Base-by-base conservation (phyloP, 1,140 invertebrate species). In the Anagrus nilaparvatae region DNA sequence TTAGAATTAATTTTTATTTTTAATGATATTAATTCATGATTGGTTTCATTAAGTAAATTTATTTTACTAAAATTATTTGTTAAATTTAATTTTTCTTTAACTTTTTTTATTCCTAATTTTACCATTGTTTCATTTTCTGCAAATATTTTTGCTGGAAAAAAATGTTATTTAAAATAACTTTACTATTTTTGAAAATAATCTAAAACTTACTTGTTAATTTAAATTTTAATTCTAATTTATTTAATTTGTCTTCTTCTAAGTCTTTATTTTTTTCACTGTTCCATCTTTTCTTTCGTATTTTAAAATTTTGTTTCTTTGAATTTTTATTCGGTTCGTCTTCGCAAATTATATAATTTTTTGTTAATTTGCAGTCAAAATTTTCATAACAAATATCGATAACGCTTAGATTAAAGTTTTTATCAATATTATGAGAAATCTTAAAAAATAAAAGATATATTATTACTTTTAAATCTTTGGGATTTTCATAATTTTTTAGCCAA, bases 341-440 rank as follows among this genome's bases (percentile, higher is more conserved):
- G 46, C 69, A 71, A 30, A 61, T 53, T 6, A 62, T 45, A 40
- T 62, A 48, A 8, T 57, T 52, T 12, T 54, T 53, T 5, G 52
- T 30, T 1, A 59, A 13, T 29, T 41, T 48, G 21, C 59, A 60
- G n/a, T 60, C 50, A 2, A 60, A 36, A 18, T 59, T 51, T n/a
- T 56, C 53, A 6, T 40, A 48, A 14, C 60, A 63, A 12, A 53
- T 49, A 17, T 53, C 48, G 9, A 54, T 23, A 2, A 61, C 13
- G 9, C 47, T 56, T 10, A 24, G 46, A 19, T 40, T 42, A 13
- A 61, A 43, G 18, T 53, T 52, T 18, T 50, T 41, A 25, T 49
- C 61, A 41, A 61, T 64, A 49, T 43, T 55, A 50, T 51, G 27
- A 17, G 29, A 48, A 20, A 60, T 37, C 58, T 60, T 14, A 32